Evolutionary conservation across 2,113 vertebrate species (phyloP), one percentile per base, ranked within the genome.

Genomic region (Raja brachyura): DNA sequence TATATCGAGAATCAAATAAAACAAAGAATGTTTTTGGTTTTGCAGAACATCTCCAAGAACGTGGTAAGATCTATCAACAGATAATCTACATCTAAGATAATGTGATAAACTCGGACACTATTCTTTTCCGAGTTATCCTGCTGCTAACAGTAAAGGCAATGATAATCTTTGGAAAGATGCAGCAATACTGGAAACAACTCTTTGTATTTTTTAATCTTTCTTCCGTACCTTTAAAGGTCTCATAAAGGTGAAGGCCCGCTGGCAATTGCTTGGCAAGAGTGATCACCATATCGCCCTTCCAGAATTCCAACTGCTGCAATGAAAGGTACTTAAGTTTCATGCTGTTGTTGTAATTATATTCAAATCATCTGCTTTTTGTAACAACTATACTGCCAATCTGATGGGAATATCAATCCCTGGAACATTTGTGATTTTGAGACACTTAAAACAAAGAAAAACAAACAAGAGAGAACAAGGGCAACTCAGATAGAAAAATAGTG

Each of bases 181-280:
- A 14, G n/a, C n/a, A 66, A 33, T 10, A 20, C 16, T 56, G 6
- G 4, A 90, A 31, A 68, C 28, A 92, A 74, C 66, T 70, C 31
- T n/a, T 9, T 54, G 13, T 1, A 31, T 13, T 85, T 61, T 70
- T 66, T 33, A 70, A 31, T 39, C 6, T 13, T 48, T 92, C 10
- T 25, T 39, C 93, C 96, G 96, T 95, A 99, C 98, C 98, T 93
- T 96, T 95, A 0, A 99, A 95, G 0, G 95, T 95, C 77, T 97
- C 97, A 93, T 98, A 98, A 93, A 99, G 94, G 93, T 99, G 98
- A 16, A 99, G 96, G 88, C 99, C 99, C 39, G 98, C 98, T 73
- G 99, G 98, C 9, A 99, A 95, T 94, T 94, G 94, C 95, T 96
- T 98, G 92, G 98, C 98, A 94, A 97, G 88, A 54, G 97, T 99